Evolutionary conservation across 2,113 vertebrate genomes (phyloP).

Genomic region (Eretmochelys imbricata): DNA sequence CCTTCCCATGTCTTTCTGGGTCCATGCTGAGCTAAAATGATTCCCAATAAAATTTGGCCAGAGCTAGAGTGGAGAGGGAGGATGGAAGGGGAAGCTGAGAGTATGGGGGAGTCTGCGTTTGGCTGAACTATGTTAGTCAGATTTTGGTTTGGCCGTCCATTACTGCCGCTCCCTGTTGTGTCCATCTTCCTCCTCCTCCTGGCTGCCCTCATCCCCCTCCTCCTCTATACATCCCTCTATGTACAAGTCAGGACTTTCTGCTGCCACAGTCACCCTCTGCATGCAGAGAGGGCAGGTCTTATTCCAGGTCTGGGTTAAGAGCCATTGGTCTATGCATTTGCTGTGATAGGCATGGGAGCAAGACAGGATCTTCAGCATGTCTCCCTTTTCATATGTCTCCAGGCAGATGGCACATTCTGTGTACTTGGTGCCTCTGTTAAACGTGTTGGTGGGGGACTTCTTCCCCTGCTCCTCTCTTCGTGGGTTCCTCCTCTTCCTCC

Average conservation of each 20-base stretch:
- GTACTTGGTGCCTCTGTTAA: fast-evolving
- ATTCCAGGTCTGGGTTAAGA: conserved; percentile 47
- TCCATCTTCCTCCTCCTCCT: not conserved
- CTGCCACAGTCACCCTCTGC: conserved; percentile 75
- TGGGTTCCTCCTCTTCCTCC: not conserved
- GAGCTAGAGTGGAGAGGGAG: not conserved
- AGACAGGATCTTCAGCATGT: conserved; percentile 72
- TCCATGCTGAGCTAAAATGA: not conserved
- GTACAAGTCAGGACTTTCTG: conserved; percentile 54
- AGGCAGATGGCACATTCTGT: conserved; percentile 76
- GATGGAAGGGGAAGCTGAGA: not conserved
- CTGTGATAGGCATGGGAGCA: conserved; percentile 83
- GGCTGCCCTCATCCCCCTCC: conserved; percentile 26
- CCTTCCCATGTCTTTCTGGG: not conserved
- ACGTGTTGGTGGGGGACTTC: not conserved
- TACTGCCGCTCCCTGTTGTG: fast-evolving
- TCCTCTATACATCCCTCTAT: conserved; percentile 26
- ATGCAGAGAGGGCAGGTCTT: conserved; percentile 89
- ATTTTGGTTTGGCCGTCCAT: not conserved
- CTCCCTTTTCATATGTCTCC: conserved; percentile 35
- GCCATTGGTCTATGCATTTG: conserved; percentile 88
- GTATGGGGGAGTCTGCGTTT: too few species aligned
- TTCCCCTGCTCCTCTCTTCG: not conserved
- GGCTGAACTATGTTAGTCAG: not conserved
- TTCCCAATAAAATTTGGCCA: not conserved